These are phyloP conservation scores for Acrossocheilus fasciatus DNA, from an alignment of 2,797 vertebrate genomes.

Conservation along the genomic window DNA sequence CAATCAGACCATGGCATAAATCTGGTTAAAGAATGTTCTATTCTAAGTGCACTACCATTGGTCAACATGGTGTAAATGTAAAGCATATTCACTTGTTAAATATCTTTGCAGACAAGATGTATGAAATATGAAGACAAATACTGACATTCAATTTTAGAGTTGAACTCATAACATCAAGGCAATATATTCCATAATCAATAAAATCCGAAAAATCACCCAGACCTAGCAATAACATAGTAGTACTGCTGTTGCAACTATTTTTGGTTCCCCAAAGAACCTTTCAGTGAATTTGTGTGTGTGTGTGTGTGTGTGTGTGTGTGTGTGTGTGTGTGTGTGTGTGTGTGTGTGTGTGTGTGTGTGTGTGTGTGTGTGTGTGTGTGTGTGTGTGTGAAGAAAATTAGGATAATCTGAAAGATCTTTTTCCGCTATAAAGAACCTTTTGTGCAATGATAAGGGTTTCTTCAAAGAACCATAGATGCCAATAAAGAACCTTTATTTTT, in stretches of 20 bases:
- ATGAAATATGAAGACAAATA: background rate
- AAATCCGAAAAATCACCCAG: background rate
- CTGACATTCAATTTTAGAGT: background rate
- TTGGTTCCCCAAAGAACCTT: background rate
- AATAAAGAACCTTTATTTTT: background rate
- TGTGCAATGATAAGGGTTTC: background rate
- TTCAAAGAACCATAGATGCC: background rate
- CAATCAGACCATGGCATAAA: background rate
- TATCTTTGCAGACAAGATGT: background rate
- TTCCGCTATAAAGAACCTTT: background rate
- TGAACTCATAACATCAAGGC: background rate
- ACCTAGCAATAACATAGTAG: too few species aligned
- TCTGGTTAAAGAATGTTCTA: background rate
- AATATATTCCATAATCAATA: background rate
- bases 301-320: too few species aligned
- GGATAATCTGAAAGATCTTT: background rate
- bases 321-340: too few species aligned
- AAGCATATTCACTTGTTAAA: background rate
- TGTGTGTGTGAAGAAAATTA: background rate
- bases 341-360: too few species aligned
- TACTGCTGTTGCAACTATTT: background rate
- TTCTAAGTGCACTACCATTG: background rate
- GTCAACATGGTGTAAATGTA: background rate
- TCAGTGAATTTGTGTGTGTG: background rate
- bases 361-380: too few species aligned